Percentiles rank a stretch among this genome's conserved stretches.
These are phyloP conservation scores for Cervus canadensis DNA, from an alignment of 2,113 vertebrate species.

Conservation along the genomic window DNA sequence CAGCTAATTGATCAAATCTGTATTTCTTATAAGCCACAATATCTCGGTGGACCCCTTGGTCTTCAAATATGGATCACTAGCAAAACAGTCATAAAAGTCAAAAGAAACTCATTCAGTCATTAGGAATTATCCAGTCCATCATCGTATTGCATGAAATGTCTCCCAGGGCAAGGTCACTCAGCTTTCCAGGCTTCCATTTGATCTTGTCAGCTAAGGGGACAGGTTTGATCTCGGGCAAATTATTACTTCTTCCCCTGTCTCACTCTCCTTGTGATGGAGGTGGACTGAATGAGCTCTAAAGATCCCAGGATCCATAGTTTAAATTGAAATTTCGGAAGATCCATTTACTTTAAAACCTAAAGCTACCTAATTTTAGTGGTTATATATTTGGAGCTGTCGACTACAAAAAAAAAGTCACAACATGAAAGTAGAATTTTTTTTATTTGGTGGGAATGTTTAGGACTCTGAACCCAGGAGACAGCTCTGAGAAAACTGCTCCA, in stretches of 20 bases:
- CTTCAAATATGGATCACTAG: not conserved
- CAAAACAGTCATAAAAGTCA: not conserved
- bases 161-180: not conserved
- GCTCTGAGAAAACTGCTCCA: not conserved
- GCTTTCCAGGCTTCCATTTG: not conserved
- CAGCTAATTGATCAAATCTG: not conserved
- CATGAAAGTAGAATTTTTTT: not conserved
- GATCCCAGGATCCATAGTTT: not conserved
- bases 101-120: not conserved
- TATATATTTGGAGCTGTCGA: not conserved
- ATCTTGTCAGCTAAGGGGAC: not conserved
- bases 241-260: not conserved
- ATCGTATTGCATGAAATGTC: not conserved
- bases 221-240: not conserved
- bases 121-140: not conserved
- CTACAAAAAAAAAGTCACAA: not conserved
- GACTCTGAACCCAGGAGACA: not conserved
- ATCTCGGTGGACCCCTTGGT: not conserved
- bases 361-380: not conserved
- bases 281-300: not conserved
- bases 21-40: not conserved
- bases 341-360: not conserved
- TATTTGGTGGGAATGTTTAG: not conserved
- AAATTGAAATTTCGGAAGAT: not conserved
- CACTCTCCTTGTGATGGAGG: not conserved